These are phyloP conservation scores for Blomia tropicalis DNA, from an alignment of 2,888 invertebrate genomes.

Conservation along the genomic window DNA sequence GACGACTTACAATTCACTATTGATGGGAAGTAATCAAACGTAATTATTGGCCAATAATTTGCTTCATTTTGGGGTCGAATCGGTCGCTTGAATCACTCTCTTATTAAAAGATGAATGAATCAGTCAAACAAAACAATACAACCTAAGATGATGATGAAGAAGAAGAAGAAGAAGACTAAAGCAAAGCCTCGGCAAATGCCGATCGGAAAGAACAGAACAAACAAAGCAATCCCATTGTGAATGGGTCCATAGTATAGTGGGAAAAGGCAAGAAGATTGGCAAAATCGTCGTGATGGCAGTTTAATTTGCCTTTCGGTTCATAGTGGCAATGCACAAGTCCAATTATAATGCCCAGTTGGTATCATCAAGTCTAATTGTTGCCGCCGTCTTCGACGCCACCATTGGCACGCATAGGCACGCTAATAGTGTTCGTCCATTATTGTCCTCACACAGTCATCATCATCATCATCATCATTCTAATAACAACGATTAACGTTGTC, in stretches of 20 bases:
- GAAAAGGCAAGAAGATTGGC: not conserved
- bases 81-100: not conserved
- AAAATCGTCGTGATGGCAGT: slow-evolving; percentile 11
- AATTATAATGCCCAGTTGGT: slow-evolving; percentile 8
- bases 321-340: not conserved
- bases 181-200: too few species aligned
- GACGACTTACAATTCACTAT: too few species aligned
- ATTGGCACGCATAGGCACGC: too few species aligned
- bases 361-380: slow-evolving; percentile 11
- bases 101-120: slow-evolving; percentile 14
- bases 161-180: slow-evolving; percentile 5
- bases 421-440: too few species aligned
- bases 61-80: slow-evolving; percentile 6
- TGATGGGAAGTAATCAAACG: slow-evolving; percentile 16
- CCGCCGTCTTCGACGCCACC: too few species aligned
- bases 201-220: too few species aligned
- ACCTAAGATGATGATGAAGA: not conserved
- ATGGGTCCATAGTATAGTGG: not conserved
- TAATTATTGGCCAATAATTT: slow-evolving; percentile 17
- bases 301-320: slow-evolving; percentile 7
- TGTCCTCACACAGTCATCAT: slow-evolving; percentile 5
- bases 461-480: slow-evolving; percentile 1
- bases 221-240: slow-evolving; percentile 6
- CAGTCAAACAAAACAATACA: not conserved
- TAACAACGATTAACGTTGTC: slow-evolving; percentile 13